A percentile compares a stretch with the other conserved stretches of the same genome.
Evolutionary conservation across 2,888 invertebrate species (phyloP).

Genomic region (Pyrrhia umbra): DNA sequence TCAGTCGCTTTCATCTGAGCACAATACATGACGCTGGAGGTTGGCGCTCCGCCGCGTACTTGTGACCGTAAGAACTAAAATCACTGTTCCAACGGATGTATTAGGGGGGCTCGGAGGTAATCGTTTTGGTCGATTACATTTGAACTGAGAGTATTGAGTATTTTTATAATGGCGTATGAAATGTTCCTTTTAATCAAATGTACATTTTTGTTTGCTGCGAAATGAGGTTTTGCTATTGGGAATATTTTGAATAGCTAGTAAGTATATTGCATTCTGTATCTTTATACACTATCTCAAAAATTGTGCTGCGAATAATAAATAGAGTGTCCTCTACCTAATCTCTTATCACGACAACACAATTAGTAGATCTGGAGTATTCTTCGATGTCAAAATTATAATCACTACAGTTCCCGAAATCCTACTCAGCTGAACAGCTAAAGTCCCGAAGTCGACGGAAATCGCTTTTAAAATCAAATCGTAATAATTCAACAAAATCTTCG

Average conservation of each 20-base stretch:
- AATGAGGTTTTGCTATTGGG: neutral
- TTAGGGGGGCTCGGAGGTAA: neutral
- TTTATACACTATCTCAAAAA: too few species aligned
- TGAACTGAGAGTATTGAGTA: neutral
- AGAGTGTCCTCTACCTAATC: too few species aligned
- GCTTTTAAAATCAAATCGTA: conserved; percentile 6
- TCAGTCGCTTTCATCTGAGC: conserved; percentile 60
- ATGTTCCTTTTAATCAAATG: too few species aligned
- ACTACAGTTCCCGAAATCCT: neutral
- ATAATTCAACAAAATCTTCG: conserved; percentile 10
- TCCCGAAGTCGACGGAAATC: neutral
- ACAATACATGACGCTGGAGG: conserved; percentile 59
- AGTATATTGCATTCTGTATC: too few species aligned
- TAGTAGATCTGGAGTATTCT: neutral
- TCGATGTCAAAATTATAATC: neutral
- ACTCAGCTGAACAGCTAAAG: neutral
- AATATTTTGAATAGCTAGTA: too few species aligned
- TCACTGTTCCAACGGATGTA: conserved; percentile 16
- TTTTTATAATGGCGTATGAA: neutral
- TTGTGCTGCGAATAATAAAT: too few species aligned
- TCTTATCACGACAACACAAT: too few species aligned
- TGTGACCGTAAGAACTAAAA: conserved; percentile 12
- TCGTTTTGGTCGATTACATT: neutral
- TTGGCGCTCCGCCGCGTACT: conserved; percentile 52
- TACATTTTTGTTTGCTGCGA: neutral